These are phyloP conservation scores for Rhea pennata DNA, from an alignment of 2,113 vertebrate species.

Conservation along the genomic window DNA sequence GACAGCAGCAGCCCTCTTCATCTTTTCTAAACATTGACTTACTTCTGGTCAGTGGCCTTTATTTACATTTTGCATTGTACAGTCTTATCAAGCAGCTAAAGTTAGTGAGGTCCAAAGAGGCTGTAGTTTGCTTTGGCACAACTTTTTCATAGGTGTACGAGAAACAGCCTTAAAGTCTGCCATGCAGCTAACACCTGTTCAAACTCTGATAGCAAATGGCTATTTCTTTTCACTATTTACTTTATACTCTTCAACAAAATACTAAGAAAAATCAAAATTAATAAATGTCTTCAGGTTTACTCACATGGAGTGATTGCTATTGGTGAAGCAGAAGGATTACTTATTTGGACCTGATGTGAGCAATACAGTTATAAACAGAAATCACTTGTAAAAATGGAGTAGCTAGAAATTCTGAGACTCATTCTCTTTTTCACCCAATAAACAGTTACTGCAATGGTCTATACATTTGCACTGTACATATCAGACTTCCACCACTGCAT, in stretches of 20 bases:
- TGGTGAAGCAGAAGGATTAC: background rate
- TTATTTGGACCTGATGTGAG: background rate
- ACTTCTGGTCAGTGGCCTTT: background rate
- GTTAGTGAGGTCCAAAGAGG: background rate
- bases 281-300: constrained; percentile 5
- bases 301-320: background rate
- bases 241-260: constrained; percentile 54
- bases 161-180: background rate
- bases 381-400: background rate
- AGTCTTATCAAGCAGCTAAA: background rate
- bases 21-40: constrained; percentile 12
- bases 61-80: constrained; percentile 35
- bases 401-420: background rate
- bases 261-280: background rate
- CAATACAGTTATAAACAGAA: background rate
- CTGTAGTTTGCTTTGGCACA: constrained; percentile 53
- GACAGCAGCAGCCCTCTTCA: background rate
- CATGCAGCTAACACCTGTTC: constrained; percentile 74
- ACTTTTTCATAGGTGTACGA: background rate
- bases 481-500: background rate
- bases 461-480: background rate
- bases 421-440: background rate
- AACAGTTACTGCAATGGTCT: background rate
- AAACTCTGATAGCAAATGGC: constrained; percentile 68
- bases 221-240: constrained; percentile 71